Conservation (phyloP, 2,888 invertebrate species). For the Hypomecis atomaria region DNA sequence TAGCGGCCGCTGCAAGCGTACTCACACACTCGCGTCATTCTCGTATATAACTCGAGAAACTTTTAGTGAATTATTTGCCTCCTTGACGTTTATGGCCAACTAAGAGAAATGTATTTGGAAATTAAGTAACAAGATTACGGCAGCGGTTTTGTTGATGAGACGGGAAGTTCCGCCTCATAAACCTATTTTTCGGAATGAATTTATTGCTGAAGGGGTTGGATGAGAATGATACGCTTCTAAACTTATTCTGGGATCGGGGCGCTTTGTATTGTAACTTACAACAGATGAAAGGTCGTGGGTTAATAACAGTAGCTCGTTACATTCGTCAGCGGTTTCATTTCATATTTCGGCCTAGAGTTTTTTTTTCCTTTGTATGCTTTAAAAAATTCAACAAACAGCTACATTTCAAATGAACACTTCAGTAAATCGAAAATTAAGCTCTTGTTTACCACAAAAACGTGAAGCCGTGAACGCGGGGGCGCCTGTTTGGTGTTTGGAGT, state of each 20-base stretch:
- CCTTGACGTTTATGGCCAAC: conserved; percentile 72
- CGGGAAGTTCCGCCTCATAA: conserved; percentile 67
- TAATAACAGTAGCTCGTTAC: conserved; percentile 8
- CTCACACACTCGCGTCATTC: conserved; percentile 44
- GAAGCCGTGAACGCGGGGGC: conserved; percentile 43
- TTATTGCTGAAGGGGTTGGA: conserved; percentile 71
- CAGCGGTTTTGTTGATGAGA: conserved; percentile 71
- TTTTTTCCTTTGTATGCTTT: conserved; percentile 32
- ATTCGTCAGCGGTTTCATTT: conserved; percentile 14
- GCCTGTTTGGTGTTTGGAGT: conserved; percentile 34
- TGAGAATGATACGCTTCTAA: conserved; percentile 43
- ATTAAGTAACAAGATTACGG: conserved; percentile 75
- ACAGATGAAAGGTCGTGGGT: conserved; percentile 15
- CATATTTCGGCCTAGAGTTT: conserved; percentile 21
- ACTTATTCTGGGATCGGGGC: conserved; percentile 32
- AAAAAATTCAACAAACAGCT: conserved; percentile 33
- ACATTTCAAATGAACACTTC: conserved; percentile 44
- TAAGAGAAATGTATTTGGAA: conserved; percentile 74
- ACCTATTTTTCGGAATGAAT: conserved; percentile 71
- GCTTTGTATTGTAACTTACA: conserved; percentile 20
- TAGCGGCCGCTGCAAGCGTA: conserved; percentile 43
- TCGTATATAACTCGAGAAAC: conserved; percentile 54
- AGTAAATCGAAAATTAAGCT: conserved; percentile 54
- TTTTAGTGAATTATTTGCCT: conserved; percentile 68
- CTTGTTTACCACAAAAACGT: conserved; percentile 51